These are phyloP conservation scores for Thecocarcelia acutangulata DNA, from an alignment of 2,888 invertebrate genomes.

Conservation along the genomic window DNA sequence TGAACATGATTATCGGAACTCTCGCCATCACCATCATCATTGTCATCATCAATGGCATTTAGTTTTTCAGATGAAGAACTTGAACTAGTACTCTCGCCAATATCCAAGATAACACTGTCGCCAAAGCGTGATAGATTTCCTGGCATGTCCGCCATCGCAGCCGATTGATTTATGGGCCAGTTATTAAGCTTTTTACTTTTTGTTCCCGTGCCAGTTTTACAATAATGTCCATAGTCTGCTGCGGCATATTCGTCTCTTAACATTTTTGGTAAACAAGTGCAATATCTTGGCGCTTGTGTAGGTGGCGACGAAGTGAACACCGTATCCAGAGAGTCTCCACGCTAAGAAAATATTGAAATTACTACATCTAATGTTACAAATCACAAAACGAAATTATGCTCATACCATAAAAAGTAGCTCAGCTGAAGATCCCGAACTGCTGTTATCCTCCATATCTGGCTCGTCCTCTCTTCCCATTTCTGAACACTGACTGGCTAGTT, in stretches of 20 bases:
- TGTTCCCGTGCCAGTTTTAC: conserved; percentile 56
- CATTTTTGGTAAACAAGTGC: conserved; percentile 75
- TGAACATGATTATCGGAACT: conserved; percentile 73
- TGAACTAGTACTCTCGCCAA: conserved; percentile 79
- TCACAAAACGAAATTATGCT: not conserved
- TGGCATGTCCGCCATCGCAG: conserved; percentile 77
- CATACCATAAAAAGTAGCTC: conserved; percentile 81
- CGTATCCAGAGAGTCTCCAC: conserved; percentile 86
- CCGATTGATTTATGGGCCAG: conserved; percentile 61
- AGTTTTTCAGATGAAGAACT: conserved; percentile 78
- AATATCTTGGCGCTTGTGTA: conserved; percentile 74
- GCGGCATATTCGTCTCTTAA: conserved; percentile 72
- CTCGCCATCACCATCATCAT: conserved; percentile 73
- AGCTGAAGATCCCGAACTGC: conserved; percentile 79
- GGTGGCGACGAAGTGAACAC: conserved; percentile 85
- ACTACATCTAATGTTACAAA: not conserved
- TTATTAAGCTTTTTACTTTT: conserved; percentile 53
- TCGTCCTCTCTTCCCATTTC: conserved; percentile 70
- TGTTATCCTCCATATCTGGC: conserved; percentile 74
- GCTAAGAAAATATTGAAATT: conserved; percentile 81
- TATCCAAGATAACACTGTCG: conserved; percentile 80
- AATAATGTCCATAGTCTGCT: conserved; percentile 68
- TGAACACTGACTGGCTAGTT: not conserved
- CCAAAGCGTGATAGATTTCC: conserved; percentile 82
- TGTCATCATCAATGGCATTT: conserved; percentile 76